Base-by-base conservation (phyloP, 2,797 vertebrate species). In the Chrysocyon brachyurus region DNA sequence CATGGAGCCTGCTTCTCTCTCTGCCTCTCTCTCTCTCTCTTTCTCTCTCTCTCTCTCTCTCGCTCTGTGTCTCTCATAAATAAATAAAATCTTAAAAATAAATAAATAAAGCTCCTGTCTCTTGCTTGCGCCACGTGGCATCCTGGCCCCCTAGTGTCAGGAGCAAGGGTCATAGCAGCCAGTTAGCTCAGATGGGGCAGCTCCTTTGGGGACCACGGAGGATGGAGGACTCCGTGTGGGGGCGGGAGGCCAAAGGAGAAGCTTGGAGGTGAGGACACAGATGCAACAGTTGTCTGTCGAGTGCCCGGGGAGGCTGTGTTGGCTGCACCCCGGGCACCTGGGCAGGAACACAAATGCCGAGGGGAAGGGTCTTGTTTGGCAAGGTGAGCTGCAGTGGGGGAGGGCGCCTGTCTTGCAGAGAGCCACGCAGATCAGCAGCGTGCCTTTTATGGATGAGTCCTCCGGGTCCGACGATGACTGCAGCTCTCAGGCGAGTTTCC, bases 401-500 rank as follows among this genome's bases (percentile, higher is more conserved):
- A 40, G 36, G 15, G 57, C 11, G 2, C 77, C 84, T 98, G 70
- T 98, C 98, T 99, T 98, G 46, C 98, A 99, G 99, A 99, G 99
- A 99, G 99, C 99, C 98, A 99, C 99, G 11, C 99, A 99, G 98
- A 99, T 99, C 98, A 99, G 99, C 99, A 99, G 97, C 0, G 97
- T 99, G 12, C 99, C 99, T 96, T 99, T 99, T 26, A 98, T 98
- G n/a, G 99, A 99, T 1, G 99, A 99, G 21, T 99, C 99, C 97
- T 99, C 99, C 0, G 99, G 99, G 3, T 99, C 99, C 0, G 99
- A 99, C 72, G 99, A 99, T 0, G 99, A 99, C 98, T 99, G 99
- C 98, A 98, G 99, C 98, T 99, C 99, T n/a, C 99, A 99, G 97
- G 99, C 99, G 89, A 99, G 99, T 97, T 98, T 99, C 89, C 99